A percentile compares a stretch with the other conserved stretches of the same genome.
These are phyloP conservation scores for Scalopus aquaticus DNA, from an alignment of 2,113 vertebrate genomes.

Conservation along the genomic window DNA sequence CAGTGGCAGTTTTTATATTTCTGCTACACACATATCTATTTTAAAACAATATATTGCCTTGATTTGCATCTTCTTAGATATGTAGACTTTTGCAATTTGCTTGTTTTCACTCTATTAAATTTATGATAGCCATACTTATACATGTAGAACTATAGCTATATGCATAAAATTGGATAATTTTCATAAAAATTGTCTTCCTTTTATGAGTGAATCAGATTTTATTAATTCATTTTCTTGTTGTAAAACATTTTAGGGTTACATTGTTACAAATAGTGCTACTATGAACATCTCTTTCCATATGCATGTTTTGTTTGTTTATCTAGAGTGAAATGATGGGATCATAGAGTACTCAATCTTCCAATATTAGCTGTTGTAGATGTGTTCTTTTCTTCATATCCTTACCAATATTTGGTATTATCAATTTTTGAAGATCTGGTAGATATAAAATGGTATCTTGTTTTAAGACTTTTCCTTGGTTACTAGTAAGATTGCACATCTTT, in stretches of 20 bases:
- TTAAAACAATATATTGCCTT: neutral
- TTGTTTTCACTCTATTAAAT: constrained; percentile 12
- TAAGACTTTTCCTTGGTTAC: neutral
- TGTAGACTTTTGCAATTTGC: neutral
- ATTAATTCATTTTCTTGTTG: neutral
- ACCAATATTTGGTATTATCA: neutral
- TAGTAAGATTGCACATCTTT: neutral
- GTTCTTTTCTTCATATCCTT: neutral
- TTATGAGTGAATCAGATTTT: neutral
- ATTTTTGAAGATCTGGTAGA: neutral
- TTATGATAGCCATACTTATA: neutral
- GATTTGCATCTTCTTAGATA: neutral
- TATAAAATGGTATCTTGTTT: neutral
- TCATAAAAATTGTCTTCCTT: neutral
- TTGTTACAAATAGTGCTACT: neutral
- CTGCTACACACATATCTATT: neutral
- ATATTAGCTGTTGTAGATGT: neutral
- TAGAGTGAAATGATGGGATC: neutral
- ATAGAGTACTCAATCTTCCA: neutral
- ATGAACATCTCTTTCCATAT: neutral
- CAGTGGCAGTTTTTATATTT: neutral
- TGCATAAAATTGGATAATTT: neutral
- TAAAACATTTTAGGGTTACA: neutral
- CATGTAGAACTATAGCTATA: neutral
- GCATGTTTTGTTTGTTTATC: neutral